These are phyloP conservation scores for Pocota personata DNA, from an alignment of 2,888 invertebrate genomes.

Conservation along the genomic window DNA sequence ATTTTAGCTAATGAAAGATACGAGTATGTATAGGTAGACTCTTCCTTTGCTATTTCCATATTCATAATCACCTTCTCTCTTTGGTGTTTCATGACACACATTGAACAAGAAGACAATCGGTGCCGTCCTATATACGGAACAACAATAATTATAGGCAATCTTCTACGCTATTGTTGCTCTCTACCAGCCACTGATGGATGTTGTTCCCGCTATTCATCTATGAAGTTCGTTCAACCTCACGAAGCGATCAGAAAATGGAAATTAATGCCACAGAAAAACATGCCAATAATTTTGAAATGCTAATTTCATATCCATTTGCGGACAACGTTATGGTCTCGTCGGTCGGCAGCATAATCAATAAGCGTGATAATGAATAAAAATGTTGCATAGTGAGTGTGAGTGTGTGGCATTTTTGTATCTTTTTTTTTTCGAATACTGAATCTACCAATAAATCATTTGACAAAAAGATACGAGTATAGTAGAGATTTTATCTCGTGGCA, in stretches of 20 bases:
- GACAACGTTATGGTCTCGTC: conserved; percentile 15
- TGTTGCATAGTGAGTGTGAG: neutral
- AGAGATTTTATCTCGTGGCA: neutral
- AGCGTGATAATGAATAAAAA: neutral
- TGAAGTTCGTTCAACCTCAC: conserved; percentile 43
- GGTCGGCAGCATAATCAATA: neutral
- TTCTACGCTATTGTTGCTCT: neutral
- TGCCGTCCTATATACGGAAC: conserved; percentile 18
- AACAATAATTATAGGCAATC: conserved; percentile 25
- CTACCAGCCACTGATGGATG: neutral
- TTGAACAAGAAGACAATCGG: conserved; percentile 1
- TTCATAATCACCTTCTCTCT: conserved; percentile 12
- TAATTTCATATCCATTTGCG: conserved; percentile 31
- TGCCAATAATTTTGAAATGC: conserved; percentile 41
- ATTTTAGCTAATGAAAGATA: neutral
- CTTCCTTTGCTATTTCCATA: neutral
- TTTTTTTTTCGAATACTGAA: neutral
- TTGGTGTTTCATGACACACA: conserved; percentile 4
- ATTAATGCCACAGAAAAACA: conserved; percentile 25
- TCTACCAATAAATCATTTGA: conserved; percentile 26
- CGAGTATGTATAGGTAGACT: no score
- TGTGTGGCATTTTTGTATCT: neutral
- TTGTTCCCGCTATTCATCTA: conserved; percentile 20
- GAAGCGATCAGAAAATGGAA: conserved; percentile 19
- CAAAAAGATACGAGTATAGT: neutral